Evolutionary conservation across 2,888 invertebrate genomes (phyloP), one percentile per base, ranked within the genome.

Genomic region (Diarsia mendica): DNA sequence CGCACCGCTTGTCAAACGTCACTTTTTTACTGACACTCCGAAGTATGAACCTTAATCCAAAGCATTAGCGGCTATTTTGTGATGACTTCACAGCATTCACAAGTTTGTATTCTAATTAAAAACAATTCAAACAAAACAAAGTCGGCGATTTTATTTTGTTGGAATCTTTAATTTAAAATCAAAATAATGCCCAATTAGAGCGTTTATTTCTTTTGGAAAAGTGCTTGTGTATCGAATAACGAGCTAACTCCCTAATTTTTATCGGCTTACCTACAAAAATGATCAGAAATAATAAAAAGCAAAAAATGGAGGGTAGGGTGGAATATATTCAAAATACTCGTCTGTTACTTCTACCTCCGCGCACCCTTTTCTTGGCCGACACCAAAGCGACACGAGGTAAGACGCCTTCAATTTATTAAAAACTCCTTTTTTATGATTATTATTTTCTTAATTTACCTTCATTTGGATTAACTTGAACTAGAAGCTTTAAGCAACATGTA

Each of bases 331-430:
- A 65, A 87, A 87, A 72, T 67, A 72, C 65, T 84, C 75, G 77
- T 77, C 78, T 86, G 82, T 82, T 69, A 82, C 67, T 82, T 75
- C 84, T 92, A 92, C 91, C 93, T 91, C 79, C 93, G 81, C 71
- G 68, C 86, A 82, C 78, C 77, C 88, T 88, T 89, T 89, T 89
- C 82, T 73, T 79, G 70, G 70, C 77, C 78, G 88, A 89, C 91
- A 90, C 87, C 90, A 86, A 78, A 89, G 85, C 86, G 77, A 84
- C 93, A 93, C 92, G 91, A 91, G 94, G 95, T 95, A 92, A 95
- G 94, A 92, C 82, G 83, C 85, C 88, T 90, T 88, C 88, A 87
- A 87, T 82, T 77, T 82, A 64, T 66, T 83, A 85, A 87, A 84
- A 84, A 84, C 65, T 77, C 48, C 63, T 75, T 87, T 87, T 83